A percentile compares a stretch with the other conserved stretches of the same genome.
Evolutionary conservation across 1,140 invertebrate species (phyloP).

Genomic region (Drosophila repletoides): DNA sequence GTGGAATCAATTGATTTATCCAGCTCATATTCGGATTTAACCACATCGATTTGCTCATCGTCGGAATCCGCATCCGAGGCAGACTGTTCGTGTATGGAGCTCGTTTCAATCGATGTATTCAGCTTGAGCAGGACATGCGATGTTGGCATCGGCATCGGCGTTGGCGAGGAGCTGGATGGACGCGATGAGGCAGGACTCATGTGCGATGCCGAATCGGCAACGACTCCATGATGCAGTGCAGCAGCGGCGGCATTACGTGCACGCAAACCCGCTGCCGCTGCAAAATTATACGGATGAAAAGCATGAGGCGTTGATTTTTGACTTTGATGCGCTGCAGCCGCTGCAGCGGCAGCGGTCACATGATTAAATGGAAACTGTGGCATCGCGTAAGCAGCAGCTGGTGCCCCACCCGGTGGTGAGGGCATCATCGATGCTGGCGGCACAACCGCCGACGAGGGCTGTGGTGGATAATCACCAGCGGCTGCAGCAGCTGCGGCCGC

Average conservation of each 20-base stretch:
- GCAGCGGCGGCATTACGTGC: slow-evolving; percentile 68
- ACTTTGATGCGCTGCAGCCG: slow-evolving; percentile 77
- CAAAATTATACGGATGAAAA: slow-evolving; percentile 80
- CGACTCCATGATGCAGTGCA: slow-evolving; percentile 45
- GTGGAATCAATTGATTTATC: slow-evolving; percentile 74
- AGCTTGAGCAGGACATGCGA: slow-evolving; percentile 83
- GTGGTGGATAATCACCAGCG: slow-evolving; percentile 37
- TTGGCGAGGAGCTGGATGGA: slow-evolving; percentile 83
- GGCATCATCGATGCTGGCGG: slow-evolving; percentile 71
- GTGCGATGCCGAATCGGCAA: slow-evolving; percentile 45
- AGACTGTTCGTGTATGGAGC: slow-evolving; percentile 85
- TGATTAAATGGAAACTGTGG: slow-evolving; percentile 83
- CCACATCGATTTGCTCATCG: slow-evolving; percentile 88
- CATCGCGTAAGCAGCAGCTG: slow-evolving; percentile 73
- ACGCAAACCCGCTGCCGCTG: slow-evolving; percentile 72
- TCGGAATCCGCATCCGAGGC: slow-evolving; percentile 86
- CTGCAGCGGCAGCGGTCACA: slow-evolving; percentile 83
- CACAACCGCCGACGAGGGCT: slow-evolving; percentile 50
- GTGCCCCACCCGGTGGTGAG: slow-evolving; percentile 81
- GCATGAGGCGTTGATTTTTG: slow-evolving; percentile 63
- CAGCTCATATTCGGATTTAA: slow-evolving; percentile 88
- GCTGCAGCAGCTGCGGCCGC: slow-evolving; percentile 53
- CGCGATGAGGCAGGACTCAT: slow-evolving; percentile 84
- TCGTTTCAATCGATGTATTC: slow-evolving; percentile 84
- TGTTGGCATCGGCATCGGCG: slow-evolving; percentile 68